Evolutionary conservation across 23 tunicate genomes (phyloP), one percentile per base, ranked within the genome.

Genomic region (Trididemnum miniatum): DNA sequence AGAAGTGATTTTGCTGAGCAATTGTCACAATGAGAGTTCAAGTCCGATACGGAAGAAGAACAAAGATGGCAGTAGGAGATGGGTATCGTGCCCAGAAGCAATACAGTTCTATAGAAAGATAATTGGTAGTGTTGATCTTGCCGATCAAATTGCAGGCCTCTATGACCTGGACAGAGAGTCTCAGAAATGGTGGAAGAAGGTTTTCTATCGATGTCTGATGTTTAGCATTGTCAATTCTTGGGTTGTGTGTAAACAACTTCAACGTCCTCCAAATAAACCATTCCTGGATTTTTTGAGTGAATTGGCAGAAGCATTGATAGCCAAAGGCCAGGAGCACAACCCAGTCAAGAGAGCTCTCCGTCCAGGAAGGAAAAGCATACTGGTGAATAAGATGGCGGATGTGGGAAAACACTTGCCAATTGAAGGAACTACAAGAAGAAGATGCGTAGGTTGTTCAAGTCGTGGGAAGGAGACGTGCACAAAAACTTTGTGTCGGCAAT

Each of bases 91-190:
- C 30, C 80, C 80, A 5, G 80, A 75, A 5, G 62, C 75, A 28
- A 69, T 69, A 9, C 20, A 34, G 39, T 69, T 69, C 31, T 74
- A 74, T 26, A 7, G 80, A 26, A 23, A 74, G 38, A 5, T 18
- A 36, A 74, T 74, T 63, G 37, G 37, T 12, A 63, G 80, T 12
- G 59, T 74, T 20, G 80, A 74, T 38, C 32, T 4, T 20, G 80
- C 80, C 22, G 63, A 74, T 49, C 63, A 74, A 49, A 74, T 74
- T 63, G 80, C 63, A 5, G 80, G 80, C 18, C 2, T 74, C 5
- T 74, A 74, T 74, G 80, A 74, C 31, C 59, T 36, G 25, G 80
- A 36, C 62, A 74, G 80, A 39, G 15, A 39, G 24, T 74, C 80
- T 3, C 7, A 4, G 20, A 74, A 74, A 49, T 74, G 80, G 63